Evolutionary conservation across 2,797 vertebrate species (phyloP).

Genomic region (Epinephelus coioides): DNA sequence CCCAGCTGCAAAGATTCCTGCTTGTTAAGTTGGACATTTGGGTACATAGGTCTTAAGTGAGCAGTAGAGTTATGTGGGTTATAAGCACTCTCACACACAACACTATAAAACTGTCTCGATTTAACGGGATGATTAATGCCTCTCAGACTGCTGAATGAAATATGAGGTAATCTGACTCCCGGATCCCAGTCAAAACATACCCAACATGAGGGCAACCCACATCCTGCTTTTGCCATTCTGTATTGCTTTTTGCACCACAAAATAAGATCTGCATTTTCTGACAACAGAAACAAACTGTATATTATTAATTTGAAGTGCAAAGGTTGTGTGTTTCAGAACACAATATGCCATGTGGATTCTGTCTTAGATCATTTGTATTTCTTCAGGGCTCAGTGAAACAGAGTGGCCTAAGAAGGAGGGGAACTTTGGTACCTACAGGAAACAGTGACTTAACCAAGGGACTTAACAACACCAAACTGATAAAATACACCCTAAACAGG

Average conservation of each 20-base stretch:
- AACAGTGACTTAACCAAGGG: conserved; percentile 66
- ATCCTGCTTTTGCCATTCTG: conserved; percentile 47
- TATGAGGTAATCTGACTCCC: conserved; percentile 80
- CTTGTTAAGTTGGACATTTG: conserved; percentile 73
- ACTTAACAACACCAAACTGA: conserved; percentile 72
- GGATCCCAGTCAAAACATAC: conserved; percentile 76
- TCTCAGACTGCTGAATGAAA: conserved; percentile 77
- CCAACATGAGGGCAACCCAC: conserved; percentile 58
- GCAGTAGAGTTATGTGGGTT: conserved; percentile 65
- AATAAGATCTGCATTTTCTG: conserved; percentile 12
- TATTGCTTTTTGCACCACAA: not conserved
- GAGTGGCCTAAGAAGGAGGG: conserved; percentile 8
- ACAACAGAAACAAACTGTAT: not conserved
- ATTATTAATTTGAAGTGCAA: conserved; percentile 14
- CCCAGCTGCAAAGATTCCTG: conserved; percentile 47
- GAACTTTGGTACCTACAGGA: conserved; percentile 56
- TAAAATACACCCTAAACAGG: conserved; percentile 84
- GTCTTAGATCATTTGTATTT: conserved; percentile 7
- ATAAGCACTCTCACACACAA: conserved; percentile 71
- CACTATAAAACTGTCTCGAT: conserved; percentile 80
- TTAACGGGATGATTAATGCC: conserved; percentile 82
- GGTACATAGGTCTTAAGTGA: conserved; percentile 60
- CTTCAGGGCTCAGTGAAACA: conserved; percentile 18
- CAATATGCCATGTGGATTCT: not conserved
- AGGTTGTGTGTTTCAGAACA: not conserved